Base-by-base conservation (phyloP, 2,888 invertebrate species). In the Coelogynopora nodosa region DNA sequence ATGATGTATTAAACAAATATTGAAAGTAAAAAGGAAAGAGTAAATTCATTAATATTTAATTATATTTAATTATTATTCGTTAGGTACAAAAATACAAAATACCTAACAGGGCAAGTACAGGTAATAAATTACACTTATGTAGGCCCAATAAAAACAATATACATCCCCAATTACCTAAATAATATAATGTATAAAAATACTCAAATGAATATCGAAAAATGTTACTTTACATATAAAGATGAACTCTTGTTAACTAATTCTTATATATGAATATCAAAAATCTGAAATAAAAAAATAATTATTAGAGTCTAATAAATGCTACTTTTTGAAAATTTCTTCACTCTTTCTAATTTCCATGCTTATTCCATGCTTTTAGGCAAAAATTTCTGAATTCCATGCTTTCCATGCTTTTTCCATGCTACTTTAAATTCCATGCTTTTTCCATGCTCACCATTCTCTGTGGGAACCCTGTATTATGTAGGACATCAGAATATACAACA, bases 321-420 rank as follows among this genome's bases (percentile, higher is more conserved):
- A 49, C 49, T 49, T 49, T 49, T 49, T 74, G 74, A 74, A 74
- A 74, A 74, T 74, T 74, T 74, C 74, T 74, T 74, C 74, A 74
- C 74, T 74, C 2, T 74, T 74, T 74, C 74, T 74, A 74, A 13
- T 74, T 74, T 74, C 23, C 74, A 74, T 74, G 23, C 74, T 74
- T 74, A 23, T 74, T 74, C 74, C 74, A 74, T 74, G 74, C 74
- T 74, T 74, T 74, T 74, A 74, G 74, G 74, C 74, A 74, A 74
- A 74, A 74, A 23, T 74, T 74, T 74, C 74, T 74, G 74, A 74
- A 74, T 74, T 74, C 74, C 74, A 74, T 74, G 49, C 49, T 49
- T 49, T 49, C 49, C 49, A 49, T 49, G 74, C 74, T 74, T 74
- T 74, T 74, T 74, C 74, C 74, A 74, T 49, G 49, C 49, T 49